These are phyloP conservation scores for Lutraria rhynchaena DNA, from an alignment of 1,140 invertebrate species.

Conservation along the genomic window DNA sequence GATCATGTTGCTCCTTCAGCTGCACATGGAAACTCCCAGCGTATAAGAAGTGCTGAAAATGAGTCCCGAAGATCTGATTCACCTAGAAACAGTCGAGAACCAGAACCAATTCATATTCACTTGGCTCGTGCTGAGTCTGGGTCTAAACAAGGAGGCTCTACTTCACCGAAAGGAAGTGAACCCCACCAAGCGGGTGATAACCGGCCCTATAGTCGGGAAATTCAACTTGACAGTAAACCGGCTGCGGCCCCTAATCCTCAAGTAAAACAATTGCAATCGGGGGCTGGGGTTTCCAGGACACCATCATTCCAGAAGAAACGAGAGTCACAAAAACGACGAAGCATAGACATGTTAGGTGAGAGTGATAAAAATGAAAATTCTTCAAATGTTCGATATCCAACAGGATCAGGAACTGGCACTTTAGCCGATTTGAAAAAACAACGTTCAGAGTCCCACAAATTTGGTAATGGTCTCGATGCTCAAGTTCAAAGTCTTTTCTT, in stretches of 20 bases:
- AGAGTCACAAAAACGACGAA: constrained; percentile 30
- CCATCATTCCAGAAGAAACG: constrained; percentile 54
- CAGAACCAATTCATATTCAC: constrained; percentile 43
- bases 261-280: constrained; percentile 33
- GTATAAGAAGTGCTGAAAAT: neutral
- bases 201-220: neutral
- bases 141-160: neutral
- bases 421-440: constrained; percentile 56
- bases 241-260: constrained; percentile 32
- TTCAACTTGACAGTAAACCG: neutral
- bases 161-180: neutral
- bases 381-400: constrained; percentile 18
- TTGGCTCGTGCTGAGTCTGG: constrained; percentile 34
- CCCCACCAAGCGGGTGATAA: neutral
- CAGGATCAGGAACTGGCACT: constrained; percentile 33
- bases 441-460: constrained; percentile 51
- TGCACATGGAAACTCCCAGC: neutral
- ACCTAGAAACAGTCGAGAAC: constrained; percentile 6
- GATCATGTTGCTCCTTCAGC: neutral
- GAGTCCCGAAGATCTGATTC: constrained; percentile 5
- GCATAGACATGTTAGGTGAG: neutral
- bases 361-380: neutral
- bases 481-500: constrained; percentile 50
- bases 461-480: constrained; percentile 48
- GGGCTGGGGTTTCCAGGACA: constrained; percentile 15